A percentile compares a stretch with the other conserved stretches of the same genome.
Evolutionary conservation across 2,797 vertebrate genomes (phyloP).

Genomic region (Neomorphus geoffroyi): DNA sequence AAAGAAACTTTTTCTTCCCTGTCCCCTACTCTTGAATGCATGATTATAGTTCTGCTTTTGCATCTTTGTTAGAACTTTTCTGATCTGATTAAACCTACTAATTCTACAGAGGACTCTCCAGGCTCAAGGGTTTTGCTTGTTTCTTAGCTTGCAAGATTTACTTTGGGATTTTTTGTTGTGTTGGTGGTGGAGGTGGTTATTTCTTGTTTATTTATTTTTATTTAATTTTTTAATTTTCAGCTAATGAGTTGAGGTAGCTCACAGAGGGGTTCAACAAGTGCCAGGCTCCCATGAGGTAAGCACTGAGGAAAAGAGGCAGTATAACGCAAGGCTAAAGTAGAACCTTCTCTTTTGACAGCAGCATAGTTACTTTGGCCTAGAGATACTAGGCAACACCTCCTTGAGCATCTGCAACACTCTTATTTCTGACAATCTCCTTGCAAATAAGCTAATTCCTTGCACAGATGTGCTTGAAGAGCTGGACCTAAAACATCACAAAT

Average conservation of each 20-base stretch:
- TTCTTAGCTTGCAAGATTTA: neutral
- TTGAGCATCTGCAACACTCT: neutral
- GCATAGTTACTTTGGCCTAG: neutral
- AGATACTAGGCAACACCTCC: neutral
- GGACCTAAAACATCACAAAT: neutral
- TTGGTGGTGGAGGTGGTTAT: no score
- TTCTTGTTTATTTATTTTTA: no score
- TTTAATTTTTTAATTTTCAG: neutral
- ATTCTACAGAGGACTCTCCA: neutral
- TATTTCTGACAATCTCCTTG: neutral
- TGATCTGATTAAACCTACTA: neutral
- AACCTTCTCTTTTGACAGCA: neutral
- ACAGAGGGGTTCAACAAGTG: neutral
- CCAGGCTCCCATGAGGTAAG: neutral
- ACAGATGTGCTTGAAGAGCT: neutral
- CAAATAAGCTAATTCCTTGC: neutral
- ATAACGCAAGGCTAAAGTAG: neutral
- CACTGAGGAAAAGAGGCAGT: neutral
- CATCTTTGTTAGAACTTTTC: neutral
- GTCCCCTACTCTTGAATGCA: neutral
- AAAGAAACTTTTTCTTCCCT: neutral
- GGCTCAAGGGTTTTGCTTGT: neutral
- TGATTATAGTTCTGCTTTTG: neutral
- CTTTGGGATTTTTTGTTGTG: neutral
- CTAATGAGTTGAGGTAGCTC: neutral